phyloP scores from a whole-genome alignment of 2,113 vertebrate genomes.

The Syngnathus typhle region DNA sequence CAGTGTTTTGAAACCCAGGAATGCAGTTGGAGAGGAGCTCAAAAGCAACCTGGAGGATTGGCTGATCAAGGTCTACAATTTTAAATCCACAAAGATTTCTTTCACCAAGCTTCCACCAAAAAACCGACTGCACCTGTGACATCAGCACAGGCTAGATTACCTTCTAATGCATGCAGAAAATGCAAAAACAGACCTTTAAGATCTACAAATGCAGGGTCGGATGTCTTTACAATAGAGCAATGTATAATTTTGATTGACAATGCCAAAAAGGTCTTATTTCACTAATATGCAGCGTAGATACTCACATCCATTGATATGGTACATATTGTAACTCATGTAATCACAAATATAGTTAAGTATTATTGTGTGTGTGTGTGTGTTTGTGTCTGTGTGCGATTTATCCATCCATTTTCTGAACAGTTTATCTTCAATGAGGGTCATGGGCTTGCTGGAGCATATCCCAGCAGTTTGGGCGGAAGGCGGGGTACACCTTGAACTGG shows the following conservation, averaged over 20 bases:
- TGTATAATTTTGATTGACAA: background rate
- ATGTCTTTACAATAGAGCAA: conserved; percentile 25
- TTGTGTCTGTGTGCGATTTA: no score
- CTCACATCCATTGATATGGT: no score
- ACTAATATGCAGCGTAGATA: background rate
- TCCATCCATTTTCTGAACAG: no score
- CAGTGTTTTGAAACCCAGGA: conserved; percentile 50
- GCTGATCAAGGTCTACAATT: conserved; percentile 45
- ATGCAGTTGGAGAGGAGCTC: conserved; percentile 50
- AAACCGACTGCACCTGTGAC: conserved; percentile 28
- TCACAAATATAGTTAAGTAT: no score
- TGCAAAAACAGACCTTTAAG: conserved; percentile 15
- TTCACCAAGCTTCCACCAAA: conserved; percentile 36
- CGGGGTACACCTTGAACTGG: no score
- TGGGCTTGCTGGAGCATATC: no score
- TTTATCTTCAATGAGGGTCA: no score
- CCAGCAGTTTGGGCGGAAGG: no score
- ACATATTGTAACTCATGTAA: no score
- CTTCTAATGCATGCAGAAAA: background rate
- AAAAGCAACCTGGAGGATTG: conserved; percentile 46
- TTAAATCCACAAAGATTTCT: conserved; percentile 52
- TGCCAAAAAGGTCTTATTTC: background rate
- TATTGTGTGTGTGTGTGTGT: no score
- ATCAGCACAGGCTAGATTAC: conserved; percentile 20
- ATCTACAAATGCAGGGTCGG: conserved; percentile 15